Evolutionary conservation across 2,113 vertebrate species (phyloP), one percentile per base, ranked within the genome.

Genomic region (Ictalurus punctatus): DNA sequence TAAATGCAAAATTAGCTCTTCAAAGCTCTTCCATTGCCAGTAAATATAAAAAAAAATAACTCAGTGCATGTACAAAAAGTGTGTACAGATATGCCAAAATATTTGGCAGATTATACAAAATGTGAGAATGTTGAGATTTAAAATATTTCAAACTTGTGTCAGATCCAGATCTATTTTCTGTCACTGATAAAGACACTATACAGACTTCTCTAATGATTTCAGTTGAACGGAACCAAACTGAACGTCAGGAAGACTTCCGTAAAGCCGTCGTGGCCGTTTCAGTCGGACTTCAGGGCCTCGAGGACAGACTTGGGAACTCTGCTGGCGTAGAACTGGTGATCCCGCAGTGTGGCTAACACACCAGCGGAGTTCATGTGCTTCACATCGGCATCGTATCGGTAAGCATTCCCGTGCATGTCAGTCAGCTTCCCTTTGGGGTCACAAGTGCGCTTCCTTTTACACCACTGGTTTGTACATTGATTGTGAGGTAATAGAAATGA

Each of bases 301-400:
- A 96, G 96, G 88, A 98, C 97, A 0, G 95, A 94, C 86, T 95
- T 95, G 2, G 98, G 98, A 19, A 99, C 97, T 90, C 96, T 96
- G 92, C 95, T 97, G 76, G 95, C 89, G 34, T 99, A 99, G 94
- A 97, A 98, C 84, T 98, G 95, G 6, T 97, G 97, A 93, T 99
- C 96, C 58, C 93, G 95, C 82, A 99, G 94, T 0, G 97, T 92
- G 4, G 98, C 98, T 44, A 99, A 96, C 83, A 99, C 97, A 0
- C 98, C 98, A 0, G 96, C 97, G 0, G 98, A 98, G 92, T 99
- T 99, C 97, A 99, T 98, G 92, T 98, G 97, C 90, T 99, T 98
- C 67, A 99, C 97, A 0, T 97, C 94, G 69, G 97, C 98, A 40
- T 97, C 92, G 56, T 99, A 99, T 61, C 94, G 81, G 90, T 98